Conservation (phyloP, 1,140 invertebrate genomes). For the Phocides pigmalion region DNA sequence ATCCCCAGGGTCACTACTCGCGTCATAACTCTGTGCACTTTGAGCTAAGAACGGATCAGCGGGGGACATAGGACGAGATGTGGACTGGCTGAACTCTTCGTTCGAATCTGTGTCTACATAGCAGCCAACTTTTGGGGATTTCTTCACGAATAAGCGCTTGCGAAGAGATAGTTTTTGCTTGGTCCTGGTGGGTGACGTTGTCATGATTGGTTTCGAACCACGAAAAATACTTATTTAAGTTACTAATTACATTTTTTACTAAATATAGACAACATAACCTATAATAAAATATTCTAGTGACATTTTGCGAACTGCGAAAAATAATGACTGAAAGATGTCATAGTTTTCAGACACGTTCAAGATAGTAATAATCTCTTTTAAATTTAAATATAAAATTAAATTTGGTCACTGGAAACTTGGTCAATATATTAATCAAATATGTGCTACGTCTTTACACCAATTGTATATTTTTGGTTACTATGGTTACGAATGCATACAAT, state of each 20-base stretch:
- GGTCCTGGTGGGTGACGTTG: conserved; percentile 75
- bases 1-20: conserved; percentile 47
- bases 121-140: conserved; percentile 81
- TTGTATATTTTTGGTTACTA: conserved; percentile 24
- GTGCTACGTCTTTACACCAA: not conserved
- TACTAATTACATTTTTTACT: conserved; percentile 80
- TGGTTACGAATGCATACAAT: conserved; percentile 9
- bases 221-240: conserved; percentile 68
- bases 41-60: conserved; percentile 76
- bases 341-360: conserved; percentile 41
- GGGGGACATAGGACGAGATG: conserved; percentile 73
- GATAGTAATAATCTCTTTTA: no score
- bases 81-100: conserved; percentile 70
- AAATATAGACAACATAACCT: conserved; percentile 79
- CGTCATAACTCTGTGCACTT: conserved; percentile 62
- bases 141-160: conserved; percentile 80
- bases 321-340: conserved; percentile 37
- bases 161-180: conserved; percentile 80
- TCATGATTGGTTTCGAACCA: conserved; percentile 74
- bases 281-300: conserved; percentile 53
- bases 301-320: conserved; percentile 52
- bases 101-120: conserved; percentile 79
- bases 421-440: no score
- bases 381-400: no score
- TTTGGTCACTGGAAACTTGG: no score